Evolutionary conservation across 2,888 invertebrate genomes (phyloP).

Genomic region (Plagiodera versicolora): DNA sequence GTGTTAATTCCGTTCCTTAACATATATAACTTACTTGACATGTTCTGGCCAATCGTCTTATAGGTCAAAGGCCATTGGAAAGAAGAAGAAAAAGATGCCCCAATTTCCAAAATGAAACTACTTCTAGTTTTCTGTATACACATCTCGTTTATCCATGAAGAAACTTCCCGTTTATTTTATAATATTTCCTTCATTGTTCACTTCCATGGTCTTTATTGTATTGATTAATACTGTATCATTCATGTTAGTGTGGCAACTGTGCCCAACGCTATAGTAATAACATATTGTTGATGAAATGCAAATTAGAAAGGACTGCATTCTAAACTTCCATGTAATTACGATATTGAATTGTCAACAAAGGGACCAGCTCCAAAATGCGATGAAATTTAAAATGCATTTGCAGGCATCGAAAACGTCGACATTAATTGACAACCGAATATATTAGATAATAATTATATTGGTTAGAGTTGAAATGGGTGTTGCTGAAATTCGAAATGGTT

Average conservation of each 20-base stretch:
- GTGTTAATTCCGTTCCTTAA: too few species aligned
- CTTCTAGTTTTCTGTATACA: too few species aligned
- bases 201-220: too few species aligned
- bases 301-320: not conserved
- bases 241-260: not conserved
- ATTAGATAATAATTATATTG: conserved; percentile 26
- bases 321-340: conserved; percentile 9
- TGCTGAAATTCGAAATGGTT: conserved; percentile 15
- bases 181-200: too few species aligned
- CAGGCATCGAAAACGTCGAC: conserved; percentile 17
- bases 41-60: too few species aligned
- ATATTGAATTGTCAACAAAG: conserved; percentile 6
- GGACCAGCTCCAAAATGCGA: conserved; percentile 19
- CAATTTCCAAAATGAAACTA: too few species aligned
- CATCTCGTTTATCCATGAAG: too few species aligned
- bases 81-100: too few species aligned
- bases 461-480: conserved; percentile 16
- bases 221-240: not conserved
- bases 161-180: too few species aligned
- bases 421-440: conserved; percentile 23
- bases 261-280: not conserved
- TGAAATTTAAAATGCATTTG: conserved; percentile 26
- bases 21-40: too few species aligned
- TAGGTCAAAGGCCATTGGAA: too few species aligned
- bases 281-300: not conserved